Conservation (phyloP, 92 coral and sea anemone species). For the Epizoanthus scotinus region DNA sequence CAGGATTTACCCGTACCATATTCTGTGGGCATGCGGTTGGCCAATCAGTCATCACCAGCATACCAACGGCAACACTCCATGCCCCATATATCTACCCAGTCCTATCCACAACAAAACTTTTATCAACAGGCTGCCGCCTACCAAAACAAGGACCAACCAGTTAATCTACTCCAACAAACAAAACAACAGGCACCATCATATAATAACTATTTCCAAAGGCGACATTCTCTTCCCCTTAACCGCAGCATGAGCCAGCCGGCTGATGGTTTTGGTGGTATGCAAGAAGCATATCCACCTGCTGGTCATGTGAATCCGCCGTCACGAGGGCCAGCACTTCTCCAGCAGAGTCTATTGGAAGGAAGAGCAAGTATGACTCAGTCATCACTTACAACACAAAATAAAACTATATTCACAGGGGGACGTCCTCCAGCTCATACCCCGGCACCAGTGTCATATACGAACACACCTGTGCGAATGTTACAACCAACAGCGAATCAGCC, state of each 20-base stretch:
- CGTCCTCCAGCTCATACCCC: constrained; percentile 23
- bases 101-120: constrained; percentile 32
- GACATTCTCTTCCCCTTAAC: constrained; percentile 83
- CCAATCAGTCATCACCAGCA: constrained; percentile 41
- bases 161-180: constrained; percentile 12
- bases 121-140: constrained; percentile 30
- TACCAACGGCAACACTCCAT: constrained; percentile 80
- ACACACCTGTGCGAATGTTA: constrained; percentile 15
- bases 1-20: constrained; percentile 53
- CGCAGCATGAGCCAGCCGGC: constrained; percentile 66
- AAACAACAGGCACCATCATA: constrained; percentile 35
- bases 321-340: constrained; percentile 11
- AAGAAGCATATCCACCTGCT: constrained; percentile 26
- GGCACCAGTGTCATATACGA: constrained; percentile 7
- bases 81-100: constrained; percentile 51
- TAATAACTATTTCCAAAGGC: constrained; percentile 60
- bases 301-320: constrained; percentile 25
- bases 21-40: constrained; percentile 46
- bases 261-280: constrained; percentile 41
- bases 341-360: constrained; percentile 26
- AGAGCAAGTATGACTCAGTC: constrained; percentile 27
- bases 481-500: constrained; percentile 28
- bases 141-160: constrained; percentile 25
- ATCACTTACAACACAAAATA: constrained; percentile 20
- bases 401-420: constrained; percentile 13